Evolutionary conservation across 2,888 invertebrate genomes (phyloP).

Genomic region (Hirtodrosophila trivittata): DNA sequence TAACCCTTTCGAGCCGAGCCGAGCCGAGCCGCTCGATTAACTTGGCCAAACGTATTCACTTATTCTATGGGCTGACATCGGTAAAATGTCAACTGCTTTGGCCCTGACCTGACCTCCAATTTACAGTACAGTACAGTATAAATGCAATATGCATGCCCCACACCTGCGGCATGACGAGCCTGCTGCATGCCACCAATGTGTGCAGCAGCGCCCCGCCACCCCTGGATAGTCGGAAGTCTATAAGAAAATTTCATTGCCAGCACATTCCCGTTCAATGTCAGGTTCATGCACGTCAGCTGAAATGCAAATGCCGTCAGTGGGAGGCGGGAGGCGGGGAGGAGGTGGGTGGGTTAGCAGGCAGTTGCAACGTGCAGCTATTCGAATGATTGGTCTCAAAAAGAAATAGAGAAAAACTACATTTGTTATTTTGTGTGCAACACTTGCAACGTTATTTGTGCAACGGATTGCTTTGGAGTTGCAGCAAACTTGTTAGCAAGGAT

Average conservation of each 20-base stretch:
- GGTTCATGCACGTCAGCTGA: conserved; percentile 65
- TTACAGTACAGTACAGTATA: conserved; percentile 15
- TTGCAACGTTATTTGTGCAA: no score
- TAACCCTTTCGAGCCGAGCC: background rate
- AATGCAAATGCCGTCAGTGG: conserved; percentile 49
- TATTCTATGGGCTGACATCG: conserved; percentile 43
- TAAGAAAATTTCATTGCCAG: conserved; percentile 71
- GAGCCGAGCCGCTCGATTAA: background rate
- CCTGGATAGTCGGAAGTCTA: conserved; percentile 31
- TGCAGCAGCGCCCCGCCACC: background rate
- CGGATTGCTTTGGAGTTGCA: no score
- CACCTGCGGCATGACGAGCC: conserved; percentile 11
- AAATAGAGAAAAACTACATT: no score
- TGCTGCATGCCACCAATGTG: background rate
- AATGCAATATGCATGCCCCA: conserved; percentile 3
- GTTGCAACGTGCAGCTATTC: no score
- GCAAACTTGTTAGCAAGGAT: no score
- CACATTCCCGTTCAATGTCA: conserved; percentile 76
- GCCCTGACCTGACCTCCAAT: conserved; percentile 80
- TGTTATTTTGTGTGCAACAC: no score
- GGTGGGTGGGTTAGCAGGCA: no score
- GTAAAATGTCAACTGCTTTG: conserved; percentile 76
- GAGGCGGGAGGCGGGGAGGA: background rate
- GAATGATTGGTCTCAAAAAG: no score
- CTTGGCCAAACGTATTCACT: conserved; percentile 2